phyloP scores from a whole-genome alignment of 2,797 vertebrate genomes.

The Sebastes elongatus region DNA sequence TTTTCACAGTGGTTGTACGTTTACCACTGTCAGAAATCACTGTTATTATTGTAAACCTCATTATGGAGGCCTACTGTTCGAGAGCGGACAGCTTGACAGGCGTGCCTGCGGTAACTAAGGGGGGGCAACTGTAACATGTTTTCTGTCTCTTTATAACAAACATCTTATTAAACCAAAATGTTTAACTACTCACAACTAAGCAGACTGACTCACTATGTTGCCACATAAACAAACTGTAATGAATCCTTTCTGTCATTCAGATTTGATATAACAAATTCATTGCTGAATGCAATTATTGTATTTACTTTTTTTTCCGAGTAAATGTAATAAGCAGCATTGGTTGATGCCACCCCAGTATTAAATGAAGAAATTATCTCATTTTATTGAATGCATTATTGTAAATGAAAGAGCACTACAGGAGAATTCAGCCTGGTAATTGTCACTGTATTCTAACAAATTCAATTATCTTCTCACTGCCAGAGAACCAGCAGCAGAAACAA shows the following conservation, averaged over 20 bases:
- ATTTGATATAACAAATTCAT: background rate
- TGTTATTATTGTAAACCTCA: background rate
- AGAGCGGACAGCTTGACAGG: background rate
- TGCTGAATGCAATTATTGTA: background rate
- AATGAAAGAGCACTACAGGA: conserved; percentile 9
- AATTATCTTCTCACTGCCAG: conserved; percentile 32
- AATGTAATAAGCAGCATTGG: background rate
- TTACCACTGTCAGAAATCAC: background rate
- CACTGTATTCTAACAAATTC: conserved; percentile 28
- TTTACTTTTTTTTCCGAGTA: background rate
- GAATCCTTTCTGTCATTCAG: background rate
- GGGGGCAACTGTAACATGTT: background rate
- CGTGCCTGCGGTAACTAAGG: background rate
- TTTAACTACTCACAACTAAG: background rate
- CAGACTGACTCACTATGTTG: background rate
- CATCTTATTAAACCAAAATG: background rate
- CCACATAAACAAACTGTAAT: background rate
- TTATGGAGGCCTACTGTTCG: background rate
- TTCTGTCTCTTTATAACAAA: background rate
- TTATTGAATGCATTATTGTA: conserved; percentile 9
- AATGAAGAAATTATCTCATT: background rate
- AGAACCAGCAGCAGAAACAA: conserved; percentile 17
- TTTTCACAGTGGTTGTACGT: too few species aligned
- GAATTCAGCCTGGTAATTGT: conserved; percentile 14
- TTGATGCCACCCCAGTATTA: background rate